phyloP scores from a whole-genome alignment of 1,140 invertebrate genomes.

The Philopotamus ludificatus region DNA sequence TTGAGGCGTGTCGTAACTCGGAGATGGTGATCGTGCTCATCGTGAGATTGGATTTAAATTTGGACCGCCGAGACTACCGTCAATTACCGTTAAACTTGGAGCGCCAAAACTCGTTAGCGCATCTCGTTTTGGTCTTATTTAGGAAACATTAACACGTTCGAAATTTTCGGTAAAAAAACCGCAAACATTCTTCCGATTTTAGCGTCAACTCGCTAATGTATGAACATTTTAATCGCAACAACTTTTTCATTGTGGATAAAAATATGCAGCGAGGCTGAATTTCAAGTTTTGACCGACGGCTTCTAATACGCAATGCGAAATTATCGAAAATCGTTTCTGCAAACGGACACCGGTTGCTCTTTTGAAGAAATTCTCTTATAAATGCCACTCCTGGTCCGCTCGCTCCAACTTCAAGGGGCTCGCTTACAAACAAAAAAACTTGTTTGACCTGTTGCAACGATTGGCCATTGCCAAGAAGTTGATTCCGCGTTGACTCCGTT shows the following conservation, averaged over 20 bases:
- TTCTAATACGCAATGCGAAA: too few species aligned
- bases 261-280: too few species aligned
- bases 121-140: background rate
- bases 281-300: too few species aligned
- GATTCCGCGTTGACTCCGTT: background rate
- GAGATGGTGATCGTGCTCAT: conserved; percentile 2
- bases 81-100: conserved; percentile 15
- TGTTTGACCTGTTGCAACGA: conserved; percentile 16
- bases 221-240: too few species aligned
- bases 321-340: too few species aligned
- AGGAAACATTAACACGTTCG: background rate
- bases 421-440: conserved; percentile 1
- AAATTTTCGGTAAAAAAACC: too few species aligned
- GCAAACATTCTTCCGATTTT: too few species aligned
- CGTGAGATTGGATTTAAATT: conserved; percentile 12
- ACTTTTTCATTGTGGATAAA: too few species aligned
- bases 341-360: background rate
- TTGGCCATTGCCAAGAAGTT: too few species aligned
- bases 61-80: conserved; percentile 13
- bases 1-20: background rate
- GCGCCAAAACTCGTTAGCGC: conserved; percentile 14
- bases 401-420: background rate
- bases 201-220: too few species aligned
- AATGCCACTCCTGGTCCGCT: background rate
- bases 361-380: background rate